Base-by-base conservation (phyloP, 2,113 vertebrate genomes). In the Gnathonemus longibarbis region DNA sequence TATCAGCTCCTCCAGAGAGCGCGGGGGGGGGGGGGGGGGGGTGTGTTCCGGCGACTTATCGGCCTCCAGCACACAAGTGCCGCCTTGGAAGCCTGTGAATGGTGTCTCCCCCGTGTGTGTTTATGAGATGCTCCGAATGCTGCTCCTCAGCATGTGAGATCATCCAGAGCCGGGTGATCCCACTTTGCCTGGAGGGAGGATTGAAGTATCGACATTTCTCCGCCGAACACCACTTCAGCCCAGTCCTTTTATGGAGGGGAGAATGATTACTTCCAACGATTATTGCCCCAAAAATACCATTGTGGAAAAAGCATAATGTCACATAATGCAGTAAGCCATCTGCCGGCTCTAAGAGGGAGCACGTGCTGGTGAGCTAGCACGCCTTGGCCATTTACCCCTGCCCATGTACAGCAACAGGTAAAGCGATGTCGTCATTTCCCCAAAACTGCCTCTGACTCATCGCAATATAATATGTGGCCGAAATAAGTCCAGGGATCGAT, bases 61-160 rank as follows among this genome's bases (percentile, higher is more conserved):
- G 90, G 90, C 92, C 92, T 92, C 92, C 90, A 93, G 93, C 94
- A 95, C 92, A 91, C 90, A 90, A 94, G 91, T 90, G 93, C 92
- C 90, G 56, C 39, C 56, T 90, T 89, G 83, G 83, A 91, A 93
- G 93, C 93, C 92, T 91, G 90, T 90, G 91, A 91, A 19, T 56
- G 94, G 93, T 92, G 90, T 89, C 85, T 91, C 24, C 77, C 84
- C 89, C 89, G 77, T 93, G 89, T 93, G 91, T 92, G 91, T 93
- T 92, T 95, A 58, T 21, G 39, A 88, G 9, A 27, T 5, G 53
- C 50, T 87, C 48, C 21, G 1, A 87, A 52, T 52, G 45, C 85
- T 15, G 45, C 49, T 39, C 31, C 27, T 58, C 87, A 5, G 53
- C n/a, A n/a, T 35, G 31, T 9, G 45, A 70, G 27, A 70, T n/a